Evolutionary conservation across 2,888 invertebrate species (phyloP).

Genomic region (Cremastinae sp.): DNA sequence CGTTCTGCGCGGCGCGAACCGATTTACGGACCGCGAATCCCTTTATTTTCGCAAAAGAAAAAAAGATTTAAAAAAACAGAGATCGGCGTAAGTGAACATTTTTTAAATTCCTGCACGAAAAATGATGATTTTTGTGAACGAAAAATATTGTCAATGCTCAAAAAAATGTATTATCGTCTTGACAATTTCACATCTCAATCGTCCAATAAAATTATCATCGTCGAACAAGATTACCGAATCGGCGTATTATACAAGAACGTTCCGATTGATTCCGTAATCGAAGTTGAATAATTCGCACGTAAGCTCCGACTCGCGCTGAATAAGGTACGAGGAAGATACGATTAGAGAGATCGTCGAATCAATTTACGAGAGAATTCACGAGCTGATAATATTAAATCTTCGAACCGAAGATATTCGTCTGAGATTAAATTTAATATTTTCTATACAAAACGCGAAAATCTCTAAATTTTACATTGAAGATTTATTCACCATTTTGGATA

Average conservation of each 20-base stretch:
- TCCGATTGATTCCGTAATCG: conserved; percentile 28
- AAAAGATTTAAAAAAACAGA: too few relatives aligned
- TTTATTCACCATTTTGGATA: too few relatives aligned
- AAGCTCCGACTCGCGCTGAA: conserved; percentile 35
- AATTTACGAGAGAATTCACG: conserved; percentile 50
- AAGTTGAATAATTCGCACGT: conserved; percentile 42
- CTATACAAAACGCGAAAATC: too few relatives aligned
- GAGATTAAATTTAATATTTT: too few relatives aligned
- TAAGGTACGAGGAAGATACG: conserved; percentile 41
- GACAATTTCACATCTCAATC: too few relatives aligned
- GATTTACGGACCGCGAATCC: conserved; percentile 56
- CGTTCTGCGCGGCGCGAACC: conserved; percentile 36
- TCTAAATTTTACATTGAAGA: too few relatives aligned
- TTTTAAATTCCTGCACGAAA: conserved; percentile 36
- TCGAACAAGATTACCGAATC: not conserved
- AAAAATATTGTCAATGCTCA: too few relatives aligned
- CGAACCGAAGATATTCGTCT: not conserved
- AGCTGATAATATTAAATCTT: conserved; percentile 34
- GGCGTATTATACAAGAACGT: conserved; percentile 14
- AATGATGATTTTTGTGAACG: conserved; percentile 7
- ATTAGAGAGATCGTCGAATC: conserved; percentile 50
- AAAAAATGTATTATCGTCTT: too few relatives aligned
- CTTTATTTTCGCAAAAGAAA: conserved; percentile 32
- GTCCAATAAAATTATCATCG: too few relatives aligned
- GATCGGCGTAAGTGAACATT: too few relatives aligned